These are phyloP conservation scores for Melanostoma mellinum DNA, from an alignment of 2,888 invertebrate genomes.

Conservation along the genomic window DNA sequence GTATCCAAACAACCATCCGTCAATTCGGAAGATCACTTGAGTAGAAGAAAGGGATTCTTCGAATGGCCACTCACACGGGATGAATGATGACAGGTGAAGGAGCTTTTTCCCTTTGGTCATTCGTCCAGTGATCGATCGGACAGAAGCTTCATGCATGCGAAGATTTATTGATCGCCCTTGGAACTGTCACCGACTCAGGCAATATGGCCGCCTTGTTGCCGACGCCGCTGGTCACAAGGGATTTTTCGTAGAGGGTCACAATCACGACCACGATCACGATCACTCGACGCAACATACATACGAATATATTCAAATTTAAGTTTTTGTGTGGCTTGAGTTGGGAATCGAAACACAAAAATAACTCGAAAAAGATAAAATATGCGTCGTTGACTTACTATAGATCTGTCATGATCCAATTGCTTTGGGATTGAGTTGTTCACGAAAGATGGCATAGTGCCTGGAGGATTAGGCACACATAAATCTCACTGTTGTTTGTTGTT, in stretches of 20 bases:
- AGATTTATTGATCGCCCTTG: constrained; percentile 67
- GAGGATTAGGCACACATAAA: constrained; percentile 51
- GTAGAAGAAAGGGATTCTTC: constrained; percentile 46
- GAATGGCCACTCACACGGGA: constrained; percentile 26
- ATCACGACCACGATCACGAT: constrained; percentile 1
- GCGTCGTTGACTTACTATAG: constrained; percentile 51
- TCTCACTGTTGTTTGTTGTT: constrained; percentile 60
- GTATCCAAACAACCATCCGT: constrained; percentile 66
- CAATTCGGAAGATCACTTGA: constrained; percentile 51
- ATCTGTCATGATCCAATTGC: constrained; percentile 69
- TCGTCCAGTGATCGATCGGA: constrained; percentile 58
- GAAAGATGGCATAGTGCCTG: constrained; percentile 15
- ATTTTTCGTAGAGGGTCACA: constrained; percentile 10
- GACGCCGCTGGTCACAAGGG: not conserved
- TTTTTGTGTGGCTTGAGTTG: not conserved
- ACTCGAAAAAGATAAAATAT: constrained; percentile 39
- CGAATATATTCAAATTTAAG: constrained; percentile 43
- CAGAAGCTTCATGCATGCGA: constrained; percentile 54
- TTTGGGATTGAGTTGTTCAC: constrained; percentile 57
- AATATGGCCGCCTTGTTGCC: constrained; percentile 6
- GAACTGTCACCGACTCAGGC: constrained; percentile 42
- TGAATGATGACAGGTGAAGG: constrained; percentile 69
- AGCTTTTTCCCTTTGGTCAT: constrained; percentile 42
- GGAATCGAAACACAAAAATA: not conserved
- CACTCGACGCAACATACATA: not conserved